phyloP scores from a whole-genome alignment of 2,113 vertebrate genomes.

The Nibea albiflora region DNA sequence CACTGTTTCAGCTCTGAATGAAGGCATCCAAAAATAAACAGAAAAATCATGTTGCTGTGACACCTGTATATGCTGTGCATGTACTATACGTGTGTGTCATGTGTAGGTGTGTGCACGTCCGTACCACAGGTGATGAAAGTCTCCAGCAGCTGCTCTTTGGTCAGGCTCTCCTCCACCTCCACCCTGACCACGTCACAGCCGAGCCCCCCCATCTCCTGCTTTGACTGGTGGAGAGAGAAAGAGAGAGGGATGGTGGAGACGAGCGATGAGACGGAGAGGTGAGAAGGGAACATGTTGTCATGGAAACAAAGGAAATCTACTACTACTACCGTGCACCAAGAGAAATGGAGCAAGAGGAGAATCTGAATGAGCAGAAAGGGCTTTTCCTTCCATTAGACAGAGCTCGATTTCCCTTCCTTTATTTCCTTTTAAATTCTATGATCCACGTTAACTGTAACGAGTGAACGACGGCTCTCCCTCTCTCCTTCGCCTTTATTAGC shows the following conservation, averaged over 20 bases:
- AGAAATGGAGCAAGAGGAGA: constrained; percentile 38
- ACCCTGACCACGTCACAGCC: constrained; percentile 90
- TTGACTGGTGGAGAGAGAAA: constrained; percentile 82
- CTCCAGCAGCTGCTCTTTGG: constrained; percentile 92
- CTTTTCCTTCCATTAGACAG: constrained; percentile 32
- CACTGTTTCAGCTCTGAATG: no score
- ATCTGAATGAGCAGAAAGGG: constrained; percentile 55
- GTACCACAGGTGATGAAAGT: constrained; percentile 92
- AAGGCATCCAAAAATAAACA: background rate
- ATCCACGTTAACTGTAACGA: no score
- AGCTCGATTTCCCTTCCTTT: no score
- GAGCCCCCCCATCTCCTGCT: constrained; percentile 87
- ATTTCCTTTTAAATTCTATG: background rate
- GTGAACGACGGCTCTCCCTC: no score
- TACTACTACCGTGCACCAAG: constrained; percentile 12
- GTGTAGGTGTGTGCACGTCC: constrained; percentile 25
- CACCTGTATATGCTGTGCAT: background rate
- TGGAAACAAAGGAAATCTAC: constrained; percentile 70
- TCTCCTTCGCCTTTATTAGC: background rate
- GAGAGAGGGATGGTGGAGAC: background rate
- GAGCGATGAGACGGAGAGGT: constrained; percentile 14
- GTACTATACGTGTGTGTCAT: background rate
- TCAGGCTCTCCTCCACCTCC: constrained; percentile 89
- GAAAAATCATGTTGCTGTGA: background rate
- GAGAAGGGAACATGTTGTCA: constrained; percentile 60